Conservation (phyloP, 2,113 vertebrate genomes). For the Sprattus sprattus region DNA sequence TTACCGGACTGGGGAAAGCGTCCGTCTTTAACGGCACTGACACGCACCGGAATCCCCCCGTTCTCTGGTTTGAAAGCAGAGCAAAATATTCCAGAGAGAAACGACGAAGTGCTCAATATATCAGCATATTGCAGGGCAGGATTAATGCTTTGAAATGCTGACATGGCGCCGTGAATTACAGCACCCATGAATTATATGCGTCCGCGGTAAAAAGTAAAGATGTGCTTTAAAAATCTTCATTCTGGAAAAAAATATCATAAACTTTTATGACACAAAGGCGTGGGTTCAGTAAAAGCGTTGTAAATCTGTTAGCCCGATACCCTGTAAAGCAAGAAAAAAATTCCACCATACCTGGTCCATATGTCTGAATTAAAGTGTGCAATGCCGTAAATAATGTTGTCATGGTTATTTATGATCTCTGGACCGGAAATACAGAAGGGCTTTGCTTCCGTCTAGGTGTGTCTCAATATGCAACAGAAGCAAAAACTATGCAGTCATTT, state of each 20-base stretch:
- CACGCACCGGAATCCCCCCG: not conserved
- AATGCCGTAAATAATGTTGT: not conserved
- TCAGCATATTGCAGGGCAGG: conserved; percentile 43
- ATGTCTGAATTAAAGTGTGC: conserved; percentile 24
- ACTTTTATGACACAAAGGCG: conserved; percentile 55
- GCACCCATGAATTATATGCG: conserved; percentile 47
- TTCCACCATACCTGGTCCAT: conserved; percentile 39
- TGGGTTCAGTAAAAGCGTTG: conserved; percentile 36
- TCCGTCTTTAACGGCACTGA: not conserved
- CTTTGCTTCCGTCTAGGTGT: not conserved
- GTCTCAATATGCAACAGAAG: not conserved
- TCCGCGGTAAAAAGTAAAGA: conserved; percentile 56
- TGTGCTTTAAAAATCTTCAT: conserved; percentile 58
- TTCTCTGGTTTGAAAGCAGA: conserved; percentile 20
- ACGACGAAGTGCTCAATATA: conserved; percentile 23
- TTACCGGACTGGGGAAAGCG: not conserved
- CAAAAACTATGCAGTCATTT: not conserved
- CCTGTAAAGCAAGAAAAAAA: conserved; percentile 29
- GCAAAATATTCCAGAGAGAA: conserved; percentile 15
- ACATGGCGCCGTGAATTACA: conserved; percentile 47
- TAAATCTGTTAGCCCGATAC: conserved; percentile 55
- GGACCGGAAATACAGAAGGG: not conserved
- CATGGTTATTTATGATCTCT: not conserved
- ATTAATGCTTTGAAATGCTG: conserved; percentile 45
- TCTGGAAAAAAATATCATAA: conserved; percentile 60